Evolutionary conservation across 2,888 invertebrate species (phyloP).

Genomic region (Selenia dentaria): DNA sequence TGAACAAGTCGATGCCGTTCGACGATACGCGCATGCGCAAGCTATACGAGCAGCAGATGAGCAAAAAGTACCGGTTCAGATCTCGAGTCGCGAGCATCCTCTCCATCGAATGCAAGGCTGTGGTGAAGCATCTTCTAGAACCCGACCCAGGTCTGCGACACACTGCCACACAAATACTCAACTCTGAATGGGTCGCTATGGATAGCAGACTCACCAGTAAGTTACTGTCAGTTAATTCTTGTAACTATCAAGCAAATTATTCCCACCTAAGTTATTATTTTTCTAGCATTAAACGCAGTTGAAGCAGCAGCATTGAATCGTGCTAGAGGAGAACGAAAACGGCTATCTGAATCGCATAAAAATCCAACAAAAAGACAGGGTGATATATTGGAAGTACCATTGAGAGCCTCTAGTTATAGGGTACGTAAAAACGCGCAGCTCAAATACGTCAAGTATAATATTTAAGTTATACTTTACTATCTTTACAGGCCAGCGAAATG

Average conservation of each 20-base stretch:
- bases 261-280: constrained; percentile 1
- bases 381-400: constrained; percentile 60
- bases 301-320: constrained; percentile 85
- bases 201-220: constrained; percentile 85
- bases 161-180: constrained; percentile 82
- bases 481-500: constrained; percentile 73
- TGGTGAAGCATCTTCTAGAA: constrained; percentile 87
- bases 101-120: constrained; percentile 85
- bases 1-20: constrained; percentile 93
- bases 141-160: constrained; percentile 86
- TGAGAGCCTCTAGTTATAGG: constrained; percentile 53
- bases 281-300: constrained; percentile 78
- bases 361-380: constrained; percentile 58
- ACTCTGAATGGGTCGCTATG: constrained; percentile 88
- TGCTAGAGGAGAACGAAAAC: constrained; percentile 81
- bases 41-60: constrained; percentile 87
- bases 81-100: constrained; percentile 84
- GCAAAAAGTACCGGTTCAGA: constrained; percentile 86
- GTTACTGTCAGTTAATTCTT: constrained; percentile 28
- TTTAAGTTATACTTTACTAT: background rate
- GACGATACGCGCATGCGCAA: constrained; percentile 90
- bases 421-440: constrained; percentile 34
- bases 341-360: constrained; percentile 52
- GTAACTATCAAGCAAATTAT: background rate
- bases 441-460: too few species aligned